Evolutionary conservation across 2,113 vertebrate species (phyloP).

Genomic region (Amphilophus citrinellus): DNA sequence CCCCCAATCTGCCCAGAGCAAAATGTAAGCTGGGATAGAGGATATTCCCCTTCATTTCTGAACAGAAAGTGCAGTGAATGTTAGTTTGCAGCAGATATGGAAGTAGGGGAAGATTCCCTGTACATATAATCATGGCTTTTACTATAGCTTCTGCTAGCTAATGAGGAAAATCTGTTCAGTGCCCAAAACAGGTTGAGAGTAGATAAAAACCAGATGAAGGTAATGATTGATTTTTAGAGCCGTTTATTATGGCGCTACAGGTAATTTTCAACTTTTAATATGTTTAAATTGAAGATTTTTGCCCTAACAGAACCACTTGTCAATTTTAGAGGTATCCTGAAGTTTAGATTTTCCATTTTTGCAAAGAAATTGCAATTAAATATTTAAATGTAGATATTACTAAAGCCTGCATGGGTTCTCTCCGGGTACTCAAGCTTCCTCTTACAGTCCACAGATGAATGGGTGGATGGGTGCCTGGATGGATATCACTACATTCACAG

Average conservation of each 20-base stretch:
- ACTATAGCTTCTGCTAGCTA: not conserved
- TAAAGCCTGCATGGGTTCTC: not conserved
- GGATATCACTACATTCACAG: not conserved
- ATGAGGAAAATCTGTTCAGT: constrained; percentile 1
- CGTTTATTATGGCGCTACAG: not conserved
- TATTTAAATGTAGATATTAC: constrained; percentile 3
- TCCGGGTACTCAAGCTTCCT: not conserved
- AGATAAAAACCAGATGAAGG: not conserved
- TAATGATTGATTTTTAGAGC: not conserved
- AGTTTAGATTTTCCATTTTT: not conserved
- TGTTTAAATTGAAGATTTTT: not conserved
- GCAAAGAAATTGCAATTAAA: not conserved
- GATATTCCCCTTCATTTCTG: constrained; percentile 8
- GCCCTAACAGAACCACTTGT: constrained; percentile 1
- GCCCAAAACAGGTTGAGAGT: not conserved
- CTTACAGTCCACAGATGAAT: not conserved
- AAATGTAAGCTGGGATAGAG: constrained; percentile 37
- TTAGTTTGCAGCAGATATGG: constrained; percentile 24
- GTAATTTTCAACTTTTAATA: constrained; percentile 10
- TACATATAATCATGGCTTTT: constrained; percentile 10
- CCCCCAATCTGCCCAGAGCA: constrained; percentile 42
- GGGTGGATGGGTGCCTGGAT: not conserved
- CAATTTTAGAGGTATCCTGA: not conserved
- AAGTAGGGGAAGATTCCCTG: constrained; percentile 6
- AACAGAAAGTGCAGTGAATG: constrained; percentile 28